A percentile compares a stretch with the other conserved stretches of the same genome.
Conservation (phyloP, 2,113 vertebrate genomes). For the Regulus satrapa region DNA sequence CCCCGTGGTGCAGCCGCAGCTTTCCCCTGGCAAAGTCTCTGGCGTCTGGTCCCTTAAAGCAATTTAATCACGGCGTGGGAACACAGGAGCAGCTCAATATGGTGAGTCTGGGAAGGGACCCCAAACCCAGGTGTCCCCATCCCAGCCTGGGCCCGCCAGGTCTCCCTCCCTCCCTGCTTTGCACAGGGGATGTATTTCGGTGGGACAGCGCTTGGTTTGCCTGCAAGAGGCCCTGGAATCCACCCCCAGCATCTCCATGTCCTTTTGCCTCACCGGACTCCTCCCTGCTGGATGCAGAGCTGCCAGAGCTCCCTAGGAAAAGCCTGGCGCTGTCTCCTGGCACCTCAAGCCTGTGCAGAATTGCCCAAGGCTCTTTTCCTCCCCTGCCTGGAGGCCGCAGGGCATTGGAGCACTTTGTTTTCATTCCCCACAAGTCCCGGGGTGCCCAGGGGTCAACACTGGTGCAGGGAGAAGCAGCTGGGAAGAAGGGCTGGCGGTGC, state of each 20-base stretch:
- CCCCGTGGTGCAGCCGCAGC: too few relatives aligned
- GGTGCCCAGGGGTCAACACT: too few relatives aligned
- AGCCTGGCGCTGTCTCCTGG: background rate
- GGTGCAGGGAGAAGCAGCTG: background rate
- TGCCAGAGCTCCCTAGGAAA: background rate
- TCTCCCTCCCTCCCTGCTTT: fast-evolving
- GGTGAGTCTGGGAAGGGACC: background rate
- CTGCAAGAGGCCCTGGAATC: background rate
- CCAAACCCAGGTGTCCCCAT: fast-evolving
- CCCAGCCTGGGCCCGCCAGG: background rate
- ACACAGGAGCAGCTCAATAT: background rate
- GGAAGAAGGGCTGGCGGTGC: background rate
- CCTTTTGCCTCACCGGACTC: background rate
- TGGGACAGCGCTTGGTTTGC: background rate
- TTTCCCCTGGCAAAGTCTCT: background rate
- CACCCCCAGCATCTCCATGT: background rate
- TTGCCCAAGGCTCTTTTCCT: background rate
- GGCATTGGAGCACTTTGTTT: background rate
- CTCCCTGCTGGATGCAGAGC: background rate
- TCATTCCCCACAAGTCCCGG: fast-evolving
- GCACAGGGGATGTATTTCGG: background rate
- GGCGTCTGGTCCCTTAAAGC: background rate
- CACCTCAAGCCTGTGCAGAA: background rate
- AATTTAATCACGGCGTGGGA: background rate
- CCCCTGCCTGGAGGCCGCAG: too few relatives aligned